phyloP scores from a whole-genome alignment of 2,797 vertebrate genomes.

The Toxotes lorentzi region DNA sequence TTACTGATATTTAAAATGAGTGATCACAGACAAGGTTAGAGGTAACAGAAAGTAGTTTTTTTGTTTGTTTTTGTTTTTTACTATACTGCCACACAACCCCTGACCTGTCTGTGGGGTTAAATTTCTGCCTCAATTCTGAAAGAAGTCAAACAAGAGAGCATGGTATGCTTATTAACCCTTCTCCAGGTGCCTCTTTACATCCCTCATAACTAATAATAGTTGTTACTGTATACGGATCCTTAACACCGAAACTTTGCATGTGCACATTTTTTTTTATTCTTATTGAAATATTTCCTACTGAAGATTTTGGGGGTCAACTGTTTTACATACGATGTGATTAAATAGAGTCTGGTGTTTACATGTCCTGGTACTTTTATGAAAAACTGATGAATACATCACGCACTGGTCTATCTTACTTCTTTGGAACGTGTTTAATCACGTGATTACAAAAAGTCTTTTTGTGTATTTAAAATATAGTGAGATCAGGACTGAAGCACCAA shows the following conservation, averaged over 20 bases:
- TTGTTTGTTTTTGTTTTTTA: background rate
- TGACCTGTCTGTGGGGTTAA: background rate
- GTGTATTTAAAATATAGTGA: background rate
- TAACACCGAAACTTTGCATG: too few relatives aligned
- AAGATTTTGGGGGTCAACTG: too few relatives aligned
- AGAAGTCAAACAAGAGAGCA: background rate
- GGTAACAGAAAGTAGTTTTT: constrained; percentile 5
- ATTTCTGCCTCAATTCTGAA: background rate
- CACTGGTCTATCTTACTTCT: too few relatives aligned
- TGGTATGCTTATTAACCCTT: background rate
- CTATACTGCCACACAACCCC: background rate
- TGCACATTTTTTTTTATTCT: too few relatives aligned
- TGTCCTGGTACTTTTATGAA: too few relatives aligned
- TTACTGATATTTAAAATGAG: constrained; percentile 18
- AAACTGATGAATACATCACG: too few relatives aligned
- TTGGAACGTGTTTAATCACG: too few relatives aligned
- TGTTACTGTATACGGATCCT: background rate
- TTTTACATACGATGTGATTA: too few relatives aligned
- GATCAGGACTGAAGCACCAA: constrained; percentile 1
- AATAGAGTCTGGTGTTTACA: too few relatives aligned
- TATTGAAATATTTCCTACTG: too few relatives aligned
- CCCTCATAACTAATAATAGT: background rate
- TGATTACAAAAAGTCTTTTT: background rate
- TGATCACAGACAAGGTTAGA: constrained; percentile 7
- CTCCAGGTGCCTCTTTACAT: background rate